These are phyloP conservation scores for Leucoma salicis DNA, from an alignment of 2,888 invertebrate genomes.

Conservation along the genomic window DNA sequence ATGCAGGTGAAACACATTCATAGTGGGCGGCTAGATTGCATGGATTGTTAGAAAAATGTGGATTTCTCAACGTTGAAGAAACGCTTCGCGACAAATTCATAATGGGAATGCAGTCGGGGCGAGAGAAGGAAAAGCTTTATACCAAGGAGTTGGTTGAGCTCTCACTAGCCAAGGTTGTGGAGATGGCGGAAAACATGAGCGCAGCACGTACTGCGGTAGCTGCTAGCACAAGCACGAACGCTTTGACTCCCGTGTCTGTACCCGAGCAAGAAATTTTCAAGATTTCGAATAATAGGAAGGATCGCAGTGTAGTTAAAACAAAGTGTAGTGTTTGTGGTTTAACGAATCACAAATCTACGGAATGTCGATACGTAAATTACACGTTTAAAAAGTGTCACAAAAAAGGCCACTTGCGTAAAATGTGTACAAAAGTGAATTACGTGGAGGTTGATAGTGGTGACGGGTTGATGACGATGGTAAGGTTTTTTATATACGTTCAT, in stretches of 20 bases:
- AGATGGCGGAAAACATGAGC: neutral
- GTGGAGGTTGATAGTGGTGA: neutral
- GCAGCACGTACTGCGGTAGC: neutral
- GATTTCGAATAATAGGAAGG: conserved; percentile 1
- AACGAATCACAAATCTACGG: neutral
- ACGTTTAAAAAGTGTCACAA: conserved; percentile 1
- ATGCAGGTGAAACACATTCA: neutral
- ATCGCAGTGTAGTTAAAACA: neutral
- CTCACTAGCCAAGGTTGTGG: no score
- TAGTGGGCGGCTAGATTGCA: conserved; percentile 4
- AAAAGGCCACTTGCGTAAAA: conserved; percentile 2
- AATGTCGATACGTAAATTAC: neutral
- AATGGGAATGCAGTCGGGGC: no score
- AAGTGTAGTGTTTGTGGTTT: conserved; percentile 2
- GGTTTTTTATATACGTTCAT: neutral
- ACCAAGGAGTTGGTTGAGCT: neutral
- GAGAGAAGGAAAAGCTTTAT: no score
- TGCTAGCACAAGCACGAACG: neutral
- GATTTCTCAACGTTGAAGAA: neutral
- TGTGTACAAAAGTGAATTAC: neutral
- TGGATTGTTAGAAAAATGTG: neutral
- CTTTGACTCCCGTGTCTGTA: neutral
- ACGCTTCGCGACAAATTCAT: no score
- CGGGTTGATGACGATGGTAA: conserved; percentile 1
- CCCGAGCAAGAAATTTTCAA: conserved; percentile 1